Conservation (phyloP, 2,888 invertebrate species). For the Oligia latruncula region DNA sequence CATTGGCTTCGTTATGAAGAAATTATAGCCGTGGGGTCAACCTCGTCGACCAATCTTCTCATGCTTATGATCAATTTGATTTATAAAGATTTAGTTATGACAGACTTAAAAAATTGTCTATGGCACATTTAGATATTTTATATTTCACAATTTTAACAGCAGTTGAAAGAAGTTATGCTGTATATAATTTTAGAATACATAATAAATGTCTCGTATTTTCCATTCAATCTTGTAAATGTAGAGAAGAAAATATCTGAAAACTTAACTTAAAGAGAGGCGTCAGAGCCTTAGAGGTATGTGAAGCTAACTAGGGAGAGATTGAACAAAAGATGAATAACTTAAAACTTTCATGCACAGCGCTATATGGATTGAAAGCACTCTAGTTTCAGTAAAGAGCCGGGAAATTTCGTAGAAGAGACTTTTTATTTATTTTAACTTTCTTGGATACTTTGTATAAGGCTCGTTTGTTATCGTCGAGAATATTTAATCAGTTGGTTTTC, state of each 20-base stretch:
- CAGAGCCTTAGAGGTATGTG: slow-evolving; percentile 51
- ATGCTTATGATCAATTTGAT: slow-evolving; percentile 68
- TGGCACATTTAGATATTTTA: slow-evolving; percentile 16
- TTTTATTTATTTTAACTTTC: slow-evolving; percentile 24
- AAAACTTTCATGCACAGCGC: slow-evolving; percentile 59
- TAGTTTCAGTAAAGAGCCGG: slow-evolving; percentile 44
- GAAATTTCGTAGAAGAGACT: slow-evolving; percentile 42
- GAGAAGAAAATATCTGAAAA: slow-evolving; percentile 52
- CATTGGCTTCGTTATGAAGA: slow-evolving; percentile 78
- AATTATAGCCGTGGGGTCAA: slow-evolving; percentile 73
- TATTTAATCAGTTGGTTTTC: not conserved
- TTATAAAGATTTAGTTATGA: slow-evolving; percentile 60
- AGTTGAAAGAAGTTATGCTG: slow-evolving; percentile 20
- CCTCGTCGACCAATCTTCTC: slow-evolving; percentile 69
- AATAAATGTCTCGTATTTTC: slow-evolving; percentile 17
- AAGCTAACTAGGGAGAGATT: slow-evolving; percentile 61
- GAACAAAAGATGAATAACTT: slow-evolving; percentile 67
- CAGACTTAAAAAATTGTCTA: slow-evolving; percentile 20
- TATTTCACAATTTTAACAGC: slow-evolving; percentile 17
- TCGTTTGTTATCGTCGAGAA: not conserved
- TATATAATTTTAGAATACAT: slow-evolving; percentile 14
- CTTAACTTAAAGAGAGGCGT: slow-evolving; percentile 49
- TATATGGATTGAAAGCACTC: slow-evolving; percentile 59
- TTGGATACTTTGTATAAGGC: not conserved
- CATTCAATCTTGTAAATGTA: slow-evolving; percentile 42